Evolutionary conservation across 1,140 invertebrate species (phyloP).

Genomic region (Leptopilina clavipes): DNA sequence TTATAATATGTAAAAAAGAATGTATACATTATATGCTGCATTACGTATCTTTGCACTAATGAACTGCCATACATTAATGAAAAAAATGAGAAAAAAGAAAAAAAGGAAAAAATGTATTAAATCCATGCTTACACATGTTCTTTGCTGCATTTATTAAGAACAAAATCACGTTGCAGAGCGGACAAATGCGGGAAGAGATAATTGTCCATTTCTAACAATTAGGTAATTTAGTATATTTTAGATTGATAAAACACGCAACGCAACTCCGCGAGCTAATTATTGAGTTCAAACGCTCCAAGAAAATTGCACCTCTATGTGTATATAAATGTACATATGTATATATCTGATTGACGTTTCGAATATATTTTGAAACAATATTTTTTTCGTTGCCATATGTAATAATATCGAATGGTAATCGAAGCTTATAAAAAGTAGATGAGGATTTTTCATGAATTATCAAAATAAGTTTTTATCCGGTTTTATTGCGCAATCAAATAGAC

Average conservation of each 20-base stretch:
- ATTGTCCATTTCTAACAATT: slow-evolving; percentile 18
- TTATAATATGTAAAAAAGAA: too few relatives aligned
- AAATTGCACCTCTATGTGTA: not conserved
- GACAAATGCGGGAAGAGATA: slow-evolving; percentile 25
- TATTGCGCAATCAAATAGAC: not conserved
- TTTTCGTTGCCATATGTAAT: not conserved
- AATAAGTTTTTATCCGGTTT: not conserved
- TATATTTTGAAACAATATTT: slow-evolving; percentile 5
- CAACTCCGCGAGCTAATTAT: slow-evolving; percentile 2
- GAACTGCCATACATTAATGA: not conserved
- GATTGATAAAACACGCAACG: slow-evolving; percentile 26
- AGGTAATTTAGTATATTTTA: slow-evolving; percentile 24
- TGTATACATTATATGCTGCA: too few relatives aligned
- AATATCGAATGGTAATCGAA: not conserved
- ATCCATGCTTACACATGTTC: not conserved
- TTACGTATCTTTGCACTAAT: not conserved
- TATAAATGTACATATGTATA: too few relatives aligned
- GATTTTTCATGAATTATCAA: not conserved
- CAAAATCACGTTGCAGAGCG: slow-evolving; percentile 28
- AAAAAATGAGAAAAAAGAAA: not conserved
- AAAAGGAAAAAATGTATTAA: not conserved
- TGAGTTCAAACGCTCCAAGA: not conserved
- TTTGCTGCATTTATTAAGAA: slow-evolving; percentile 7
- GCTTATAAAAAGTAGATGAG: not conserved
- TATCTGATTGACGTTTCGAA: not conserved